These are phyloP conservation scores for Lasioglossum villosulum DNA, from an alignment of 2,888 invertebrate genomes.

Conservation along the genomic window DNA sequence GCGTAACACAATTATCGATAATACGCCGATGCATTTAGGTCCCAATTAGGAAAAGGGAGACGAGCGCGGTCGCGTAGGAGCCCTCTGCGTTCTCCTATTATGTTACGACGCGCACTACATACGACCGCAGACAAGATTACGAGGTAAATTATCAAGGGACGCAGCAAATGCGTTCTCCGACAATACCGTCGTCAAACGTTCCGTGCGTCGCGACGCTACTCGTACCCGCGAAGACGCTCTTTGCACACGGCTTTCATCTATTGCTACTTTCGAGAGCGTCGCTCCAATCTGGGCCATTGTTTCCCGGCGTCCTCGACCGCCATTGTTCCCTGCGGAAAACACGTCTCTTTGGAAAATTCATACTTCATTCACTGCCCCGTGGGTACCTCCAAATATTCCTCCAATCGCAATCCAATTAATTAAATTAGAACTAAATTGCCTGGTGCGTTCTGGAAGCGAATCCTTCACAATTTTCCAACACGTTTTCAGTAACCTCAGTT, in stretches of 20 bases:
- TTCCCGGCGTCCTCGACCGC: not conserved
- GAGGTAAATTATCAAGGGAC: slow-evolving; percentile 42
- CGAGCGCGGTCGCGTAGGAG: not conserved
- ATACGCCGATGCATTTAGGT: slow-evolving; percentile 48
- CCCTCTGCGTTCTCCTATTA: slow-evolving; percentile 20
- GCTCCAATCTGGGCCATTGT: not conserved
- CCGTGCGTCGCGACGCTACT: not conserved
- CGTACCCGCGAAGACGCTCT: not conserved
- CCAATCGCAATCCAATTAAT: not conserved
- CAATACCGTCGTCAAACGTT: slow-evolving; percentile 10
- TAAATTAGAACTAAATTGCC: too few relatives aligned
- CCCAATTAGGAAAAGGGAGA: slow-evolving; percentile 49
- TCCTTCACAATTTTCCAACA: not conserved
- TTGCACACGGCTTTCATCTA: not conserved
- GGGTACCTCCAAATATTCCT: not conserved
- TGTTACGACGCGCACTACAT: slow-evolving; percentile 17
- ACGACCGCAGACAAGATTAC: slow-evolving; percentile 40
- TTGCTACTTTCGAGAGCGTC: not conserved
- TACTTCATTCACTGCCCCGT: not conserved
- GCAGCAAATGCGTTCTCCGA: slow-evolving; percentile 12
- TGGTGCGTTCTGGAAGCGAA: not conserved
- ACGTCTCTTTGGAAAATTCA: not conserved
- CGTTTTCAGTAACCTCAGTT: not conserved
- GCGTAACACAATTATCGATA: slow-evolving; percentile 52
- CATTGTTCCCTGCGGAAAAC: not conserved